A percentile compares a stretch with the other conserved stretches of the same genome.
phyloP scores from a whole-genome alignment of 2,113 vertebrate genomes.

The Naja naja region DNA sequence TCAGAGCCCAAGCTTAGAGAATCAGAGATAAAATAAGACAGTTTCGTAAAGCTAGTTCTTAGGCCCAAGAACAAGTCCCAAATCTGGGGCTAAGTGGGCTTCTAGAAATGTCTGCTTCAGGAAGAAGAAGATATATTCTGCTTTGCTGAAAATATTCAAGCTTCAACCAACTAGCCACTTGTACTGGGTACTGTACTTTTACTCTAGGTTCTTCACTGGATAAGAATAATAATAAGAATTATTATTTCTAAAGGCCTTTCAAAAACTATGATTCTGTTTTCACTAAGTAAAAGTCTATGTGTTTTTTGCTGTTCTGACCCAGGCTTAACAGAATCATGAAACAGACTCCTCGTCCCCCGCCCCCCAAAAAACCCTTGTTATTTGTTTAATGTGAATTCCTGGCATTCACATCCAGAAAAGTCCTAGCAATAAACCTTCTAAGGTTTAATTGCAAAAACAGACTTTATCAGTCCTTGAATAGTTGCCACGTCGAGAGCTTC shows the following conservation, averaged over 20 bases:
- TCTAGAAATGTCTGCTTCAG: neutral
- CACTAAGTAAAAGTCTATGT: neutral
- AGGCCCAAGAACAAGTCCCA: neutral
- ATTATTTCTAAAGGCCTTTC: neutral
- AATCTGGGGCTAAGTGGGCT: neutral
- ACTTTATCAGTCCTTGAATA: too few species aligned
- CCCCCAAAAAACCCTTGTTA: too few species aligned
- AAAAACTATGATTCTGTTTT: too few species aligned
- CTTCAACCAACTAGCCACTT: neutral
- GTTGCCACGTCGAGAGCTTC: too few species aligned
- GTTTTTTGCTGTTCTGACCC: neutral
- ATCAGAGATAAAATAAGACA: neutral
- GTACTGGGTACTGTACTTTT: neutral
- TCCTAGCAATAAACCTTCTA: too few species aligned
- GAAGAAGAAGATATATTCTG: neutral
- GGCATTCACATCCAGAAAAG: too few species aligned
- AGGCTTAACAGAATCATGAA: too few species aligned
- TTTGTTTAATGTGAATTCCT: too few species aligned
- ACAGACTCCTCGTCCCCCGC: too few species aligned
- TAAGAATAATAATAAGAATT: neutral
- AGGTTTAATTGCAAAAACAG: too few species aligned
- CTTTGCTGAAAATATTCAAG: neutral
- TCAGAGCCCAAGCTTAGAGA: neutral
- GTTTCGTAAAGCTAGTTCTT: neutral
- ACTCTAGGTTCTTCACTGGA: neutral